Conservation (phyloP, 2,888 invertebrate genomes). For the Lycaena phlaeas region DNA sequence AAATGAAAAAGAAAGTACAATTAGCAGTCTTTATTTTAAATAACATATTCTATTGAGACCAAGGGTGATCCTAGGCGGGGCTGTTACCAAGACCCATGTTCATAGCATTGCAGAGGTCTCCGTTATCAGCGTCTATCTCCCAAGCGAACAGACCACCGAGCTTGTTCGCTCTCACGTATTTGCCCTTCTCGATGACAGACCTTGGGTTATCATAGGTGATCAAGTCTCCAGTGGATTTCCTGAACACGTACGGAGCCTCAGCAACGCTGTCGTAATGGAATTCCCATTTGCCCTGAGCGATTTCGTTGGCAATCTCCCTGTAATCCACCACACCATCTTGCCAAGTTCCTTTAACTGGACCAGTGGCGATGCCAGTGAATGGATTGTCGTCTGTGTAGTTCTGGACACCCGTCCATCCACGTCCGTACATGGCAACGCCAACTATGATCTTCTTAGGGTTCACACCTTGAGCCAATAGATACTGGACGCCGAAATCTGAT, state of each 20-base stretch:
- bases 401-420: constrained; percentile 63
- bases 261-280: constrained; percentile 60
- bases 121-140: constrained; percentile 66
- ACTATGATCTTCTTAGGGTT: constrained; percentile 58
- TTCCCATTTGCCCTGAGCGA: constrained; percentile 57
- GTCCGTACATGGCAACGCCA: constrained; percentile 64
- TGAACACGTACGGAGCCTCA: constrained; percentile 63
- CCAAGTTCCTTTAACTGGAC: constrained; percentile 63
- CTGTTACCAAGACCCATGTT: constrained; percentile 60
- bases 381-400: constrained; percentile 48
- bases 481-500: constrained; percentile 61
- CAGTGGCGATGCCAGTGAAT: constrained; percentile 59
- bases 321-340: constrained; percentile 66
- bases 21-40: constrained; percentile 24
- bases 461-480: constrained; percentile 58
- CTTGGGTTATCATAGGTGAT: constrained; percentile 61
- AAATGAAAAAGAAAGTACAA: constrained; percentile 1
- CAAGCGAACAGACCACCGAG: constrained; percentile 61
- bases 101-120: constrained; percentile 62
- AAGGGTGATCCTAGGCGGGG: constrained; percentile 19
- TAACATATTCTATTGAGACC: constrained; percentile 2
- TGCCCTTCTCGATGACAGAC: constrained; percentile 61
- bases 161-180: constrained; percentile 62
- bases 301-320: constrained; percentile 55
- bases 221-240: constrained; percentile 51